These are phyloP conservation scores for Epistrophe grossulariae DNA, from an alignment of 2,888 invertebrate genomes.

Conservation along the genomic window DNA sequence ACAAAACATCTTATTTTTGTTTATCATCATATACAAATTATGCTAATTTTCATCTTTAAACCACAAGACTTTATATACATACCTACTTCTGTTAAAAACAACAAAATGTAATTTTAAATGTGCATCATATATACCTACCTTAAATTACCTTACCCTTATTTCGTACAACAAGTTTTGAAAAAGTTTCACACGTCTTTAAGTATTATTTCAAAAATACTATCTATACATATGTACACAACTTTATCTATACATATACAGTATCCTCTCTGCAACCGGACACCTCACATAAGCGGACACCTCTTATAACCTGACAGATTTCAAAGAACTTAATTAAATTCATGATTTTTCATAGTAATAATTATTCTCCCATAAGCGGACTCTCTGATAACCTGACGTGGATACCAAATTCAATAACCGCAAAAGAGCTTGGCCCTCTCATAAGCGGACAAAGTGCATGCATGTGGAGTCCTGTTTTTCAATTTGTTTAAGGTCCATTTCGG, in stretches of 20 bases:
- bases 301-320: no score
- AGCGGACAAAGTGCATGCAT: no score
- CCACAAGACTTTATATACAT: background rate
- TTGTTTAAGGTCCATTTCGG: no score
- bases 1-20: background rate
- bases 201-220: conserved; percentile 30
- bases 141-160: background rate
- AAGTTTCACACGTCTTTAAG: conserved; percentile 38
- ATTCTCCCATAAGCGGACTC: no score
- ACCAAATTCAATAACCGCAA: no score
- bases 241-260: background rate
- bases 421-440: no score
- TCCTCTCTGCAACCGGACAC: no score
- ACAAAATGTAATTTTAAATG: background rate
- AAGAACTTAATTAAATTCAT: no score
- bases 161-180: conserved; percentile 1
- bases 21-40: background rate
- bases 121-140: background rate
- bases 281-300: no score
- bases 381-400: no score
- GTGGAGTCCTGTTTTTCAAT: no score
- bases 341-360: no score
- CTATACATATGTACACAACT: background rate
- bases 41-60: background rate
- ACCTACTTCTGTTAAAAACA: background rate